These are phyloP conservation scores for Epizoanthus stellaris DNA, from an alignment of 92 coral and sea anemone species.

Conservation along the genomic window DNA sequence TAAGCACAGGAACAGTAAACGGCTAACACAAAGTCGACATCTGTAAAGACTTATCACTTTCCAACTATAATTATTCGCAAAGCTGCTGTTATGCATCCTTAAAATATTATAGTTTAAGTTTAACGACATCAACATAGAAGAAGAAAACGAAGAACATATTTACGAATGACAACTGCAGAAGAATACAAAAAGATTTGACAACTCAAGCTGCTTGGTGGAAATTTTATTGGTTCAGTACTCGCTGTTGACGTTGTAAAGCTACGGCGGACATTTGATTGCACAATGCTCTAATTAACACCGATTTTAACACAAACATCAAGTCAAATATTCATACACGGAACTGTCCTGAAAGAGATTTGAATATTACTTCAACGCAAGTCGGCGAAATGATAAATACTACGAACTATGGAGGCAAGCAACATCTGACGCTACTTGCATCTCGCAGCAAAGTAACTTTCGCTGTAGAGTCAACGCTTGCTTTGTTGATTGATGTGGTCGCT, in stretches of 20 bases:
- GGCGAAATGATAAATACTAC: neutral
- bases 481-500: constrained; percentile 6
- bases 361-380: neutral
- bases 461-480: constrained; percentile 7
- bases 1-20: neutral
- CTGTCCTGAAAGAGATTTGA: neutral
- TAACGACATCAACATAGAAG: too few species aligned
- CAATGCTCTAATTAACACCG: neutral
- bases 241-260: neutral
- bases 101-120: too few species aligned
- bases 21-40: neutral
- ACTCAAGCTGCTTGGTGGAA: too few species aligned
- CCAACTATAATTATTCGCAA: neutral
- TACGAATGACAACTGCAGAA: too few species aligned
- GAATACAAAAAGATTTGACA: too few species aligned
- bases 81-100: too few species aligned
- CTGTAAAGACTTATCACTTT: neutral
- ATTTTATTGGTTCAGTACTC: too few species aligned
- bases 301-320: neutral
- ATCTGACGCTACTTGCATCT: constrained; percentile 6
- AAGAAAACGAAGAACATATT: too few species aligned
- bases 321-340: neutral
- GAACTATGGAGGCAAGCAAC: neutral
- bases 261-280: neutral
- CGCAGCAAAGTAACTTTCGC: constrained; percentile 18